These are phyloP conservation scores for Chamaea fasciata DNA, from an alignment of 2,113 vertebrate genomes.

Conservation along the genomic window DNA sequence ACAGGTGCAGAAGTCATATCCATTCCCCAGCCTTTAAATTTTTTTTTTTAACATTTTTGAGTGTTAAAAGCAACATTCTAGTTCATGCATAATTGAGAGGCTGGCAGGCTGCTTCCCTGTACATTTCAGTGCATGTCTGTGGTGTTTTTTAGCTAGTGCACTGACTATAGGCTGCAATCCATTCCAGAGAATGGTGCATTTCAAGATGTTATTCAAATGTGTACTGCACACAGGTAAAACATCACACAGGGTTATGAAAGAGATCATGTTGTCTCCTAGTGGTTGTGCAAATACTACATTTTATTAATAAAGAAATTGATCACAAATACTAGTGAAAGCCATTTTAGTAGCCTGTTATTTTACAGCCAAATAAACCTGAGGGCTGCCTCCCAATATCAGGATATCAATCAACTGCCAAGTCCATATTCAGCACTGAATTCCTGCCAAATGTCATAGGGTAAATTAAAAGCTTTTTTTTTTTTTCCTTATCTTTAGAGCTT, in stretches of 20 bases:
- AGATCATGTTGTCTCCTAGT: background rate
- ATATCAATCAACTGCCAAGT: background rate
- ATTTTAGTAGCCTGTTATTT: background rate
- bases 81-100: background rate
- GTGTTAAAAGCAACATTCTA: background rate
- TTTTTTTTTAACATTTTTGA: background rate
- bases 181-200: background rate
- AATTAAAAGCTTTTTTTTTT: conserved; percentile 46
- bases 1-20: background rate
- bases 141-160: background rate
- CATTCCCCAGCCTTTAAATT: background rate
- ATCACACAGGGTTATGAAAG: background rate
- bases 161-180: accelerated
- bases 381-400: background rate
- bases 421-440: background rate
- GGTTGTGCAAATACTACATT: background rate
- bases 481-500: conserved; percentile 28
- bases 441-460: conserved; percentile 9
- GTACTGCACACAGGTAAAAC: background rate
- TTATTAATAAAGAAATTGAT: background rate
- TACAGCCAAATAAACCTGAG: background rate
- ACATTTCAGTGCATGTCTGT: background rate
- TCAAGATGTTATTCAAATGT: background rate
- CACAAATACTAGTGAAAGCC: background rate
- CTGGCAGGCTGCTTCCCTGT: background rate